Evolutionary conservation across 1,140 invertebrate species (phyloP).

Genomic region (Potamilus streckersoni): DNA sequence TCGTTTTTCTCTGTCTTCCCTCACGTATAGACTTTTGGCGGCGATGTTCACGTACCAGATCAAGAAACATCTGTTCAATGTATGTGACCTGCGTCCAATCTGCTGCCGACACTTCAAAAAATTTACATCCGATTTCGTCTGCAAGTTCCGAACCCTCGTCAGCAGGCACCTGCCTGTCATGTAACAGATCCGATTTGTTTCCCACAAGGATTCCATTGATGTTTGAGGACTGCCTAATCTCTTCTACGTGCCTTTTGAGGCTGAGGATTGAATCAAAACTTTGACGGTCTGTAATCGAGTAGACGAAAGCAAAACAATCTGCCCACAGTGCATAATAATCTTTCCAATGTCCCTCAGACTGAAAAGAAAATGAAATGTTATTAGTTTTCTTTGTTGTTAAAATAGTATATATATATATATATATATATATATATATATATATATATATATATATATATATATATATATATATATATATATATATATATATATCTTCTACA

Average conservation of each 20-base stretch:
- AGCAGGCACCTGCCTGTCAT: conserved; percentile 87
- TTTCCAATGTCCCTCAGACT: conserved; percentile 44
- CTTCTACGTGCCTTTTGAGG: conserved; percentile 81
- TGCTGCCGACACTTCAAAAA: conserved; percentile 82
- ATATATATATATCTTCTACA: background rate
- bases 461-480: too few relatives aligned
- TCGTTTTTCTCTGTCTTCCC: conserved; percentile 46
- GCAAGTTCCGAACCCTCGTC: conserved; percentile 80
- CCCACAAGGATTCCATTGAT: conserved; percentile 79
- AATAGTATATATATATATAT: background rate
- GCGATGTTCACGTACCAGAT: conserved; percentile 41
- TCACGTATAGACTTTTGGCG: conserved; percentile 25
- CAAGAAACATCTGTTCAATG: conserved; percentile 47
- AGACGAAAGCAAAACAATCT: conserved; percentile 88
- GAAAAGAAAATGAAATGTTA: conserved; percentile 4
- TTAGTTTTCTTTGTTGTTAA: background rate
- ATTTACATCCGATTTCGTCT: conserved; percentile 81
- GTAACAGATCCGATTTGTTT: conserved; percentile 93
- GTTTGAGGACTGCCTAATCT: conserved; percentile 74
- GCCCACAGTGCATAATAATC: conserved; percentile 75
- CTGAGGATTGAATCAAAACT: conserved; percentile 85
- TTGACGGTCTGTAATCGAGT: conserved; percentile 88
- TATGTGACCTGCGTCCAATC: conserved; percentile 52
- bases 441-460: too few relatives aligned
- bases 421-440: too few relatives aligned